Conservation (phyloP, 1,140 invertebrate genomes). For the Asobara japonica region DNA sequence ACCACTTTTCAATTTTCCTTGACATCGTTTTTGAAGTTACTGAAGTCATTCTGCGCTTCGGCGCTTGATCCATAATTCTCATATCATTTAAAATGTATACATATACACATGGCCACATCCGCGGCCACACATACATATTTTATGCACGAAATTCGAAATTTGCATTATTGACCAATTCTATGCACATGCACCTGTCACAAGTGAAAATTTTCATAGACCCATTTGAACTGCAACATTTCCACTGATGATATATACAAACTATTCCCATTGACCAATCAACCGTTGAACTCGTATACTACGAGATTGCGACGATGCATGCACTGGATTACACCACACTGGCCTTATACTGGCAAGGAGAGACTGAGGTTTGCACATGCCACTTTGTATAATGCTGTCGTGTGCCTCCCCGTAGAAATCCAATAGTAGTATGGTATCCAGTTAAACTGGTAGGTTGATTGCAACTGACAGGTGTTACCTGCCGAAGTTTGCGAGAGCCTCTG, state of each 20-base stretch:
- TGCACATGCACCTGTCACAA: no score
- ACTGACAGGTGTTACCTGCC: constrained; percentile 48
- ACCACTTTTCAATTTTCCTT: no score
- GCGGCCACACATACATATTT: no score
- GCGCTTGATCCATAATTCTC: no score
- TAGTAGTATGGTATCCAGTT: constrained; percentile 38
- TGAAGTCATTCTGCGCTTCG: no score
- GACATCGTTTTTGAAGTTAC: no score
- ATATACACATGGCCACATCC: no score
- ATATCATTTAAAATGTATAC: no score
- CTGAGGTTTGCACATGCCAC: constrained; percentile 8
- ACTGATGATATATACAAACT: constrained; percentile 2
- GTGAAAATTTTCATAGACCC: background rate
- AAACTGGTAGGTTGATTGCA: constrained; percentile 48
- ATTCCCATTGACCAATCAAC: constrained; percentile 37
- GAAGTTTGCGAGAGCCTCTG: constrained; percentile 41
- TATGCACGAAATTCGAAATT: no score
- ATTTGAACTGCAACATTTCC: background rate
- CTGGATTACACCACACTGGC: background rate
- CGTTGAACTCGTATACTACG: constrained; percentile 27
- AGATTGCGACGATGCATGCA: constrained; percentile 42
- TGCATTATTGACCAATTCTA: background rate
- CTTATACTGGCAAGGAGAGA: background rate
- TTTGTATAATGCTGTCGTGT: constrained; percentile 10
- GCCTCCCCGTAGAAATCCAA: background rate